These are phyloP conservation scores for Hydrochoerus hydrochaeris DNA, from an alignment of 2,113 vertebrate genomes.

Conservation along the genomic window DNA sequence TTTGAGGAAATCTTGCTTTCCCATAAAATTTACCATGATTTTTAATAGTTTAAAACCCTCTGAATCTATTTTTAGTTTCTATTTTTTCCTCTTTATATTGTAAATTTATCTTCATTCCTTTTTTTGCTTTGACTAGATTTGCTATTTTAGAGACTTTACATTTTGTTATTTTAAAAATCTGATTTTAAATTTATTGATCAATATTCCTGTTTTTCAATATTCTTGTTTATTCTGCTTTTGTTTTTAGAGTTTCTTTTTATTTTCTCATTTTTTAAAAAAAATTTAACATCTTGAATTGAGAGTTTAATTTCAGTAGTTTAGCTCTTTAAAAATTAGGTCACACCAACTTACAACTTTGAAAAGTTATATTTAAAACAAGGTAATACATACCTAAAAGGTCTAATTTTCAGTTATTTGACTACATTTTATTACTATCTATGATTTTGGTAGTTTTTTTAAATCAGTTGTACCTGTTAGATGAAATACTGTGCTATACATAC, in stretches of 20 bases:
- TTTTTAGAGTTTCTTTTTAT: neutral
- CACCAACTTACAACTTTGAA: neutral
- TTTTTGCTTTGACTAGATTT: neutral
- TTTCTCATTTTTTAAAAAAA: neutral
- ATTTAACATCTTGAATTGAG: neutral
- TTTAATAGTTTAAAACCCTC: constrained; percentile 11
- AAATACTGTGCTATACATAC: neutral
- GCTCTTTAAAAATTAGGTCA: neutral
- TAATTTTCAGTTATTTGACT: neutral
- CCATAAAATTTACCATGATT: constrained; percentile 16
- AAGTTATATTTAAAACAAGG: neutral
- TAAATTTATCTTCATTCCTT: neutral
- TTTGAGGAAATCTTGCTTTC: constrained; percentile 43
- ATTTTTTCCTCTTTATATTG: neutral
- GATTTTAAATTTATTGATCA: neutral
- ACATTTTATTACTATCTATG: neutral
- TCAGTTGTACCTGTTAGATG: neutral
- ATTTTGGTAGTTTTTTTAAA: neutral
- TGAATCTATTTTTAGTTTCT: neutral
- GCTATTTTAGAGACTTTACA: neutral
- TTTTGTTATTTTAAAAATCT: constrained; percentile 19
- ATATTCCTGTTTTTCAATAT: neutral
- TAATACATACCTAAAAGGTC: neutral
- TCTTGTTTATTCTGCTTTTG: neutral
- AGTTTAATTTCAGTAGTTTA: constrained; percentile 3